These are phyloP conservation scores for Ophion ellenae DNA, from an alignment of 2,888 invertebrate genomes.

Conservation along the genomic window DNA sequence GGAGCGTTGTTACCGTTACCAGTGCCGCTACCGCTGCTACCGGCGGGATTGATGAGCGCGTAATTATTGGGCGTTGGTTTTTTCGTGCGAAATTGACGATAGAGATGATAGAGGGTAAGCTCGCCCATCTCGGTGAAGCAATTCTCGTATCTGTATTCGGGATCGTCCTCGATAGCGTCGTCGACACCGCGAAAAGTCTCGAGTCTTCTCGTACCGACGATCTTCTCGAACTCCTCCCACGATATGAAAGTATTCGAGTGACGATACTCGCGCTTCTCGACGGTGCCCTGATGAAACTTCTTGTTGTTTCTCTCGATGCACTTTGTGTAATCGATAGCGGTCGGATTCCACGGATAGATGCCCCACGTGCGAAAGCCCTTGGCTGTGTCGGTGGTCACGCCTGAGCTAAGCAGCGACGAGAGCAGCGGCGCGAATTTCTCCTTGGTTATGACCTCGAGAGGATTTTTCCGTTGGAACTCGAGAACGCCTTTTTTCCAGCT, in stretches of 20 bases:
- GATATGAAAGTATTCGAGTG: conserved; percentile 51
- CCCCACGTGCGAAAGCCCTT: conserved; percentile 71
- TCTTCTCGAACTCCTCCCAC: conserved; percentile 63
- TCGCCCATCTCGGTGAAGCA: conserved; percentile 64
- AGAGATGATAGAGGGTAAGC: conserved; percentile 57
- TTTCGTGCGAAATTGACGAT: conserved; percentile 59
- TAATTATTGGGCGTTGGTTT: conserved; percentile 54
- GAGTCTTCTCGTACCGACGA: conserved; percentile 54
- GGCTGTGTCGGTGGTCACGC: conserved; percentile 44
- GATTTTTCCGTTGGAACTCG: conserved; percentile 69
- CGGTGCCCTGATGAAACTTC: conserved; percentile 45
- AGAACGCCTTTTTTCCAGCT: conserved; percentile 69
- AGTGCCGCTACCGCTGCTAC: neutral
- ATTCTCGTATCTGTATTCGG: conserved; percentile 63
- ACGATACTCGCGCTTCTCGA: conserved; percentile 43
- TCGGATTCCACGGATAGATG: conserved; percentile 68
- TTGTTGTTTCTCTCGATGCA: conserved; percentile 57
- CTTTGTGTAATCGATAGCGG: conserved; percentile 65
- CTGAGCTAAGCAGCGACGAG: conserved; percentile 46
- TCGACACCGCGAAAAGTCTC: conserved; percentile 57
- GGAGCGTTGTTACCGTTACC: neutral
- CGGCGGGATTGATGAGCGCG: conserved; percentile 30
- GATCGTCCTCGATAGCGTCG: conserved; percentile 56
- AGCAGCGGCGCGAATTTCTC: conserved; percentile 72
- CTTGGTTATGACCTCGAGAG: conserved; percentile 67